Percentiles rank a stretch among this genome's conserved stretches.
Conservation (phyloP, 2,113 vertebrate species). For the Hepsetus odoe region DNA sequence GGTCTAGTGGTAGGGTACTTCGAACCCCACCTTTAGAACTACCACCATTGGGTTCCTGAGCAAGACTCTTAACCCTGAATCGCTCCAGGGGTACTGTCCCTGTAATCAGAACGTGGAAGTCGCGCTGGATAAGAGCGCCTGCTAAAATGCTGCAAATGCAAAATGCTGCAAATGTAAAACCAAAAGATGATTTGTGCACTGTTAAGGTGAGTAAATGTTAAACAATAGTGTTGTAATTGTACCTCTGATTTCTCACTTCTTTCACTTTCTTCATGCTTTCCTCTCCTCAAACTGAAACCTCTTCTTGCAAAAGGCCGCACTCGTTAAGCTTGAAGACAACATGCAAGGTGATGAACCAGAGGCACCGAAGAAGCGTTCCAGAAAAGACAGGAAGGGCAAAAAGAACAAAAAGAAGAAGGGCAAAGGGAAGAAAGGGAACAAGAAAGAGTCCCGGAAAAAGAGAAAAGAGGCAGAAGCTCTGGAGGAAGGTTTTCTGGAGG, state of each 20-base stretch:
- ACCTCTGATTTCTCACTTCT: slow-evolving; percentile 11
- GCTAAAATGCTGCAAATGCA: too few relatives aligned
- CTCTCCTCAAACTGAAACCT: slow-evolving; percentile 28
- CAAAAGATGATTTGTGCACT: background rate
- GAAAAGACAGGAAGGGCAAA: slow-evolving; percentile 76
- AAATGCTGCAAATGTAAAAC: too few relatives aligned
- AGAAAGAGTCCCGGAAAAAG: slow-evolving; percentile 82
- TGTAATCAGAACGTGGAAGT: too few relatives aligned
- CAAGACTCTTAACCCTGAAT: too few relatives aligned
- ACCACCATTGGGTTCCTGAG: too few relatives aligned
- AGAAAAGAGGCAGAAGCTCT: slow-evolving; percentile 69
- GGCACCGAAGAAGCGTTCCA: slow-evolving; percentile 64
- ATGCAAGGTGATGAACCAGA: slow-evolving; percentile 62
- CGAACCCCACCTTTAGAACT: too few relatives aligned
- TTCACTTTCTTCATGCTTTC: slow-evolving; percentile 14
- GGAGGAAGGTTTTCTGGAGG: slow-evolving; percentile 64
- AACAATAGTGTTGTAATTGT: background rate
- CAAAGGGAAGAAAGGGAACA: slow-evolving; percentile 69
- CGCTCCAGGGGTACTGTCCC: too few relatives aligned
- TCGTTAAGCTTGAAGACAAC: slow-evolving; percentile 46
- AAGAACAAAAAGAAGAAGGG: slow-evolving; percentile 81
- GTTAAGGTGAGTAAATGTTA: background rate
- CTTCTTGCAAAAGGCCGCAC: slow-evolving; percentile 59
- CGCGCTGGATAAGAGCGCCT: too few relatives aligned
- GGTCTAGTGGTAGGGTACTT: too few relatives aligned